These are phyloP conservation scores for Embidobia sp. DNA, from an alignment of 2,888 invertebrate genomes.

Conservation along the genomic window DNA sequence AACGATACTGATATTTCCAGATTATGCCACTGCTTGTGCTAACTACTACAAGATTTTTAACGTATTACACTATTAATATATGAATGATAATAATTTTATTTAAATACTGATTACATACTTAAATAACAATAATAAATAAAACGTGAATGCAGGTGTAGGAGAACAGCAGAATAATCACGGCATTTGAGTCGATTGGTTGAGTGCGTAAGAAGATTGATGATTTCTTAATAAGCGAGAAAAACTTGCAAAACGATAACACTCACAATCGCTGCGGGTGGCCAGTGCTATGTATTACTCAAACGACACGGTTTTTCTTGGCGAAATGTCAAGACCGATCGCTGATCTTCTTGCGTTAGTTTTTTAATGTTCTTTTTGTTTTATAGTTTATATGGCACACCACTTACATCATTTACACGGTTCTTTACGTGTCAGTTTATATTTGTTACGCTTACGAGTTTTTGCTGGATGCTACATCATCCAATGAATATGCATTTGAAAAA, in stretches of 20 bases:
- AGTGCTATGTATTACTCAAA: constrained; percentile 55
- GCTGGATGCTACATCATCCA: constrained; percentile 31
- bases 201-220: constrained; percentile 79
- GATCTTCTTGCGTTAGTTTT: constrained; percentile 48
- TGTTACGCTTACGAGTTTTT: constrained; percentile 56
- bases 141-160: too few relatives aligned
- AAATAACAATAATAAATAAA: too few relatives aligned
- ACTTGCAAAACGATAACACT: constrained; percentile 77
- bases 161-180: too few relatives aligned
- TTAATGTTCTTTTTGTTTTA: constrained; percentile 43
- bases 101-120: too few relatives aligned
- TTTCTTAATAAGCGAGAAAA: constrained; percentile 80
- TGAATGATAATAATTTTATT: too few relatives aligned
- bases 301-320: constrained; percentile 71
- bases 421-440: constrained; percentile 50
- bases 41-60: too few relatives aligned
- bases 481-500: constrained; percentile 35
- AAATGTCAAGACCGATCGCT: constrained; percentile 50
- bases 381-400: constrained; percentile 30
- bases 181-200: constrained; percentile 70
- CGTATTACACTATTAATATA: too few relatives aligned
- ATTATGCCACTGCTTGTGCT: too few relatives aligned
- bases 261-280: constrained; percentile 69
- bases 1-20: too few relatives aligned
- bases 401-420: constrained; percentile 58